These are phyloP conservation scores for Palloptera scutellata DNA, from an alignment of 2,888 invertebrate genomes.

Conservation along the genomic window DNA sequence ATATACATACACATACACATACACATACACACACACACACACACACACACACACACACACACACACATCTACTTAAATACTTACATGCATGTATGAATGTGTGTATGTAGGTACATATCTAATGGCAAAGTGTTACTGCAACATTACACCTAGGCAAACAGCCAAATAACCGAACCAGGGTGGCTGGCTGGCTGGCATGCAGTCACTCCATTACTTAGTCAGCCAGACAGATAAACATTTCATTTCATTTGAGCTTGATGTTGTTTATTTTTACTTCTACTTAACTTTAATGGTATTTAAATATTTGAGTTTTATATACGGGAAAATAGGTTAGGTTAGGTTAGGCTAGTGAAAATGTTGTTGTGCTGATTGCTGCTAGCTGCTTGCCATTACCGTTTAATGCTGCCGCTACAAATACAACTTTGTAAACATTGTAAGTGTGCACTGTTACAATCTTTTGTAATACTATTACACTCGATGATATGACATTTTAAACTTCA, in stretches of 20 bases:
- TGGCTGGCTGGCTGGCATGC: constrained; percentile 42
- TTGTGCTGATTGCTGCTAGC: no score
- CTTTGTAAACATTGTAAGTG: no score
- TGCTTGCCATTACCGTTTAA: no score
- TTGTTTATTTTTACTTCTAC: constrained; percentile 2
- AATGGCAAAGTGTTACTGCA: constrained; percentile 3
- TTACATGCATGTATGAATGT: background rate
- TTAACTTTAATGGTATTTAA: constrained; percentile 54
- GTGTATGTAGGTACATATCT: background rate
- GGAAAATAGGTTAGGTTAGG: no score
- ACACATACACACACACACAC: background rate
- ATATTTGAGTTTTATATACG: constrained; percentile 47
- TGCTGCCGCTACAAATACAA: no score
- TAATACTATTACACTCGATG: no score
- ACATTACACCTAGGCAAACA: constrained; percentile 13
- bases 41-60: background rate
- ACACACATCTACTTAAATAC: background rate
- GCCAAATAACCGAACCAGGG: background rate
- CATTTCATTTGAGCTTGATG: background rate
- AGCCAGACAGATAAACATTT: background rate
- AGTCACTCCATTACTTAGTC: constrained; percentile 26
- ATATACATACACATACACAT: background rate
- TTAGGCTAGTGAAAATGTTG: no score
- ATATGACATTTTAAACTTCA: no score
- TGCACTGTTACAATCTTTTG: no score